Base-by-base conservation (phyloP, 2,888 invertebrate genomes). In the Hydrotaea diabolus region DNA sequence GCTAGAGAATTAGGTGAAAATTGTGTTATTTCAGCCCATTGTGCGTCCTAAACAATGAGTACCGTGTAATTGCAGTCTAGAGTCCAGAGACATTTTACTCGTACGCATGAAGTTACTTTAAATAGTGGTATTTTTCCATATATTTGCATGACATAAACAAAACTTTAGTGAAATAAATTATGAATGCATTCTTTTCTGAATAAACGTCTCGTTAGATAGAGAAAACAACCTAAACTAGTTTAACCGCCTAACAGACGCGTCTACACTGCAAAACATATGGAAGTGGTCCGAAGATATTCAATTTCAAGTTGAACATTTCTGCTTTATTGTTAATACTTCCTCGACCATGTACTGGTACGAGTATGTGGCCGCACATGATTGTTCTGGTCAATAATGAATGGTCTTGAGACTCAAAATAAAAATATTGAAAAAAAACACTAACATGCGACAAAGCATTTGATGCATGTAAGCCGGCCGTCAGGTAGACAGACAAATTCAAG, bases 261-360 rank as follows among this genome's bases (percentile, higher is more conserved):
- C n/a, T n/a, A n/a, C 46, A 46, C 8, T 3, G 23, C 2, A 23
- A 23, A n/a, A 9, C 69, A 46, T 46, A 43, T 62, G 19, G 31
- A 49, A 66, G 78, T 79, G 31, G 66, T 57, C 19, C 15, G 2
- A 49, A 55, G 23, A 71, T 80, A 73, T 77, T 46, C 31, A 74
- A 74, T 74, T 73, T 77, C 77, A 73, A 76, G 39, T 55, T 76
- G 11, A 77, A 36, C 31, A 43, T 17, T 59, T 71, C 17, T 39
- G 13, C 21, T 23, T 39, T 36, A n/a, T 13, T 74, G 23, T 62
- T 76, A 19, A 21, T 43, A 66, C 39, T 66, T 66, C 39, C 39
- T 66, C 17, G 66, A n/a, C n/a, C 21, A 66, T 66, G 66, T 69
- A 13, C 23, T 9, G 43, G 11, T 15, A n/a, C n/a, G n/a, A n/a